phyloP scores from a whole-genome alignment of 2,888 invertebrate genomes.

The Erannis defoliaria region DNA sequence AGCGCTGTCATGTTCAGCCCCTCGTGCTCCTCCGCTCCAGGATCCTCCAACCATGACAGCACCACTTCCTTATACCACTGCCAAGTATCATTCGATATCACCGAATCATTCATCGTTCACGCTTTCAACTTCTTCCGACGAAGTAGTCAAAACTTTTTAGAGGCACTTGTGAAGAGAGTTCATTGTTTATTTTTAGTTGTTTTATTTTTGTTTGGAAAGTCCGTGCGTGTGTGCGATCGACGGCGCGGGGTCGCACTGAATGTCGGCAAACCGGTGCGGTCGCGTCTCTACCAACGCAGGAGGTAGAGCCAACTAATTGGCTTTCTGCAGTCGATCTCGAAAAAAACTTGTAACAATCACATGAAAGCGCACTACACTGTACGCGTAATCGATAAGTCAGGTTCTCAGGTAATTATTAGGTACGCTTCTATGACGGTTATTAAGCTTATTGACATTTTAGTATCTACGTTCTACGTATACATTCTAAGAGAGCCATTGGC shows the following conservation, averaged over 20 bases:
- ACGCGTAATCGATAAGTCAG: constrained; percentile 27
- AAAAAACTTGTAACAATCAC: constrained; percentile 64
- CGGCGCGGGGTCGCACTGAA: constrained; percentile 47
- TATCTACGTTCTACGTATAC: background rate
- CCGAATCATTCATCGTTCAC: constrained; percentile 71
- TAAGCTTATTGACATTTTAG: background rate
- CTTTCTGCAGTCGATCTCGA: constrained; percentile 66
- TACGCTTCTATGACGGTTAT: constrained; percentile 28
- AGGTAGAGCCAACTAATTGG: constrained; percentile 54
- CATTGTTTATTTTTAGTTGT: constrained; percentile 46
- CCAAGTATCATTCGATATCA: constrained; percentile 67
- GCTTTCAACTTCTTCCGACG: constrained; percentile 52
- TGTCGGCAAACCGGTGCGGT: constrained; percentile 58
- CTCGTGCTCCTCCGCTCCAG: constrained; percentile 79
- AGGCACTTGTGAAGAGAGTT: constrained; percentile 30
- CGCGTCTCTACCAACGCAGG: constrained; percentile 45
- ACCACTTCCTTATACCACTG: constrained; percentile 76
- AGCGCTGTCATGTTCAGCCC: constrained; percentile 86
- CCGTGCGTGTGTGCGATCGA: constrained; percentile 47
- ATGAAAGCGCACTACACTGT: constrained; percentile 59
- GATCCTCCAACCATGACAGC: constrained; percentile 87
- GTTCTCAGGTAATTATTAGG: constrained; percentile 45
- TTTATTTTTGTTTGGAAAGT: constrained; percentile 37
- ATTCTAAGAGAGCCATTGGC: too few relatives aligned
- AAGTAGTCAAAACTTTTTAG: constrained; percentile 51